These are phyloP conservation scores for Actenoides lindsayi DNA, from an alignment of 2,113 vertebrate genomes.

Conservation along the genomic window DNA sequence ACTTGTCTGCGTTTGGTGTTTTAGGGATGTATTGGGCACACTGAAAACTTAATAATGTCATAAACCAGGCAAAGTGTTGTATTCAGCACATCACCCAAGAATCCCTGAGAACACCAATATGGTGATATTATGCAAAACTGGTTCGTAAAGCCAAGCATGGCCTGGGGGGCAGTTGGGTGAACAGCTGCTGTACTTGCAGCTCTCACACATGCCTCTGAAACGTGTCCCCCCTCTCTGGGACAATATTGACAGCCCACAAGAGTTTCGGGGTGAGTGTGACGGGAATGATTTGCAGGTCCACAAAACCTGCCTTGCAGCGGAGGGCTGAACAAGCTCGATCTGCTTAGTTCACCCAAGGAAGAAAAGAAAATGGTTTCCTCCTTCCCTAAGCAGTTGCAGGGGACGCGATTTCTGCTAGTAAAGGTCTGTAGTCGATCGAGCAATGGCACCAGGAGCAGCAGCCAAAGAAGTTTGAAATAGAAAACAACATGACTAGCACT, in stretches of 20 bases:
- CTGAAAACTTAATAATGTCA: not conserved
- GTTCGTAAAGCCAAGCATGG: rapidly evolving
- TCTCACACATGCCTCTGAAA: not conserved
- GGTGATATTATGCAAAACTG: not conserved
- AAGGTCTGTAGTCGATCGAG: not conserved
- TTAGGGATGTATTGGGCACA: not conserved
- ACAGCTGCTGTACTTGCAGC: not conserved
- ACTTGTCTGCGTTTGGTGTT: not conserved
- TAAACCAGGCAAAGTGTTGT: not conserved
- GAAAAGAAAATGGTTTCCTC: not conserved
- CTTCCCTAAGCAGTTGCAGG: not conserved
- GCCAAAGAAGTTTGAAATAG: not conserved
- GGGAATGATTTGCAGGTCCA: not conserved
- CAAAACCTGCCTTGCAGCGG: not conserved
- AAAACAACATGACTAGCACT: not conserved
- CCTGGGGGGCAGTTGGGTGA: not conserved
- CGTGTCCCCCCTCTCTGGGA: not conserved
- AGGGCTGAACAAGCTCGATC: not conserved
- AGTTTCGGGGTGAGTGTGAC: not conserved
- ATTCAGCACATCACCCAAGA: not conserved
- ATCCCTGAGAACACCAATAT: no score
- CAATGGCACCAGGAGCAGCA: not conserved
- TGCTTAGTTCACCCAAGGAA: not conserved
- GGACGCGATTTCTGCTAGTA: not conserved
- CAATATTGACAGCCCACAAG: not conserved